Evolutionary conservation across 2,797 vertebrate species (phyloP), one percentile per base, ranked within the genome.

Genomic region (Sebastes miniatus): DNA sequence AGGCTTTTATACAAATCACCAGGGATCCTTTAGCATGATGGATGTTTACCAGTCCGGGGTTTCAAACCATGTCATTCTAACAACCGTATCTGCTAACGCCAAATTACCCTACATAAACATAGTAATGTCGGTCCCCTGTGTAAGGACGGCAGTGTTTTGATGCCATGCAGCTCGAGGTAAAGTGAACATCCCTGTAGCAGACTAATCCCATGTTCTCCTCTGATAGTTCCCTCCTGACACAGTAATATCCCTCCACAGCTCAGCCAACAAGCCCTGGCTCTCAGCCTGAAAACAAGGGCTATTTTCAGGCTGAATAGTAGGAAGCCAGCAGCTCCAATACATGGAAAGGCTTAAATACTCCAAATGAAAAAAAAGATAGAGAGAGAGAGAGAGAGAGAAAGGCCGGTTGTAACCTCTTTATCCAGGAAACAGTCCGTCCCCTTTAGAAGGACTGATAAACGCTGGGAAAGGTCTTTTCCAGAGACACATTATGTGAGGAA

Each of bases 241-340:
- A 80, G 89, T 92, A 90, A 92, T 95, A 93, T 93, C 88, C 92
- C 91, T 92, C 84, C 83, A 79, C 83, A 87, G 88, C 93, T 94
- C 95, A 93, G 91, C 91, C 94, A 96, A 96, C 92, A 95, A 97
- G 96, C 90, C 91, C 94, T 94, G 95, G 96, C 95, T 96, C 96
- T 95, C 94, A 78, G 94, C 95, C 96, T 94, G 95, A 96, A 96
- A 96, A 95, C 93, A 83, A 91, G 91, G 88, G 95, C 96, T 98
- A 98, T 98, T 98, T 98, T 96, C 96, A 97, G 96, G 92, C 86
- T 96, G 95, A 96, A 97, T 96, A 94, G 94, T 94, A 96, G 97
- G 96, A 97, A 97, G 95, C 95, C 94, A 73, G 94, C 95, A 95
- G 95, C 96, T 88, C 83, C 83, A 94, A 95, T 96, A 96, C 96